These are phyloP conservation scores for Takifugu rubripes DNA, from an alignment of 2,797 vertebrate species.

Conservation along the genomic window DNA sequence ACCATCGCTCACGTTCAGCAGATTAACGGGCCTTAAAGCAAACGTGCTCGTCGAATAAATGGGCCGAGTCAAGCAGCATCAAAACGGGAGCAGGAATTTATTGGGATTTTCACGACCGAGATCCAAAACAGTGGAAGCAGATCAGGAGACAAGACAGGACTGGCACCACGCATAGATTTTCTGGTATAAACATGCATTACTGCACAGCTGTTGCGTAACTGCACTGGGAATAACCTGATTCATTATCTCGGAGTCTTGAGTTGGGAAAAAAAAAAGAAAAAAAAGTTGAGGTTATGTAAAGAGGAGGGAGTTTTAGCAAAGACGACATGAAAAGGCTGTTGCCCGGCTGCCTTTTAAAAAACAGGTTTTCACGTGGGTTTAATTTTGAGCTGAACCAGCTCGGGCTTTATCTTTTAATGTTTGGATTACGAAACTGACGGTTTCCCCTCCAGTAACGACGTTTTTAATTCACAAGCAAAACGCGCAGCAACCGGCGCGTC, in stretches of 20 bases:
- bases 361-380: constrained; percentile 12
- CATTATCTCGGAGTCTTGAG: background rate
- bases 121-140: constrained; percentile 4
- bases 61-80: background rate
- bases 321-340: too few species aligned
- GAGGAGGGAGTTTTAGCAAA: too few species aligned
- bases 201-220: constrained; percentile 35
- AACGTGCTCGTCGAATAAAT: constrained; percentile 27
- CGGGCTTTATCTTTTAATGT: too few species aligned
- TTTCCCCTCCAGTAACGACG: too few species aligned
- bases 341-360: constrained; percentile 37
- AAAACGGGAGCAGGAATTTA: constrained; percentile 5
- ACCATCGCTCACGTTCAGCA: constrained; percentile 2
- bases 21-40: constrained; percentile 15
- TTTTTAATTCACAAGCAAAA: too few species aligned
- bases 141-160: constrained; percentile 43
- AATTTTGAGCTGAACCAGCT: too few species aligned
- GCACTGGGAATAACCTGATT: constrained; percentile 13
- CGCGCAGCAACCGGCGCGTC: too few species aligned
- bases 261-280: too few species aligned
- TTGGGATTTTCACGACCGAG: constrained; percentile 26
- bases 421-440: too few species aligned
- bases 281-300: too few species aligned
- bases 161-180: constrained; percentile 27
- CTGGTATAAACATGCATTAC: constrained; percentile 25